Evolutionary conservation across 2,113 vertebrate genomes (phyloP).

Genomic region (Chaetodon trifascialis): DNA sequence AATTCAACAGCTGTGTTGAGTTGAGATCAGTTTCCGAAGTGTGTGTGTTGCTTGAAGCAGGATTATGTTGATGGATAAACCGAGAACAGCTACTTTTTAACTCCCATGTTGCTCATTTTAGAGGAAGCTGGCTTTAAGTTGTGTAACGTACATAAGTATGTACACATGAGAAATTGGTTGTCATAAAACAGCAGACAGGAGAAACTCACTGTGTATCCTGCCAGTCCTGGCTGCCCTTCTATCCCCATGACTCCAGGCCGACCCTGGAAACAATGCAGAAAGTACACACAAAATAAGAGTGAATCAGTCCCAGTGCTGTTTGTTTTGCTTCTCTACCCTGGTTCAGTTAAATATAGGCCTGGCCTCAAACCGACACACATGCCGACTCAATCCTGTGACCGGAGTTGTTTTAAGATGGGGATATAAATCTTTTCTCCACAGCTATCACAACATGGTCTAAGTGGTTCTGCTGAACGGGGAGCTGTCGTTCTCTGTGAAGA

Average conservation of each 20-base stretch:
- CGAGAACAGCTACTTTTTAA: neutral
- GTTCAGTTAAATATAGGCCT: slow-evolving; percentile 53
- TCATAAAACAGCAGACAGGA: slow-evolving; percentile 25
- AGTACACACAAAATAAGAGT: slow-evolving; percentile 48
- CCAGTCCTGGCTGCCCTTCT: slow-evolving; percentile 90
- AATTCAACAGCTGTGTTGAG: neutral
- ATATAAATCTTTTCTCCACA: slow-evolving; percentile 44
- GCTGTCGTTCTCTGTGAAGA: slow-evolving; percentile 16
- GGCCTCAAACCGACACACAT: slow-evolving; percentile 13
- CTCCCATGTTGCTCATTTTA: neutral
- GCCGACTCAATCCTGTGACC: neutral
- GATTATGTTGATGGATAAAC: neutral
- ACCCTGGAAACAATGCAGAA: slow-evolving; percentile 86
- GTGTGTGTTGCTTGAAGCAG: neutral
- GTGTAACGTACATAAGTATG: neutral
- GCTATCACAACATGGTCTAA: slow-evolving; percentile 52
- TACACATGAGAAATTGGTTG: slow-evolving; percentile 2
- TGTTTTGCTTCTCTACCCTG: slow-evolving; percentile 31
- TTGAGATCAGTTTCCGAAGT: neutral
- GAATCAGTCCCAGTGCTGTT: slow-evolving; percentile 37
- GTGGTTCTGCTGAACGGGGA: slow-evolving; percentile 11
- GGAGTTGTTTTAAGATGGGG: slow-evolving; percentile 26
- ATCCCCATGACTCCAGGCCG: slow-evolving; percentile 89
- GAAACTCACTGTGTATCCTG: slow-evolving; percentile 90
- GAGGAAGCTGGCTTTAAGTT: too few relatives aligned